phyloP scores from a whole-genome alignment of 2,113 vertebrate species.

The Danio rerio region DNA sequence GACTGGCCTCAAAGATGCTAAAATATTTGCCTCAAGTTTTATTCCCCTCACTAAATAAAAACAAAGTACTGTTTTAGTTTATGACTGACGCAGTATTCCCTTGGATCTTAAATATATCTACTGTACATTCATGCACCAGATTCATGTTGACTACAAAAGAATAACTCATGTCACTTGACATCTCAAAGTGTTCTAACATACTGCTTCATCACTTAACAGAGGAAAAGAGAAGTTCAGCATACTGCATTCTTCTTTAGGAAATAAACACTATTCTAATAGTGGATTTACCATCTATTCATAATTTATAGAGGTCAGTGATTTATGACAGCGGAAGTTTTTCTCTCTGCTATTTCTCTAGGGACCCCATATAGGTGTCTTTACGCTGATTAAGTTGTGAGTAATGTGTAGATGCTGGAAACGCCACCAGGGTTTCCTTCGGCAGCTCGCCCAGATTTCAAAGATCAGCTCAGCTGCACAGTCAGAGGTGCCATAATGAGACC shows the following conservation, averaged over 20 bases:
- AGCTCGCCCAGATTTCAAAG: slow-evolving; percentile 22
- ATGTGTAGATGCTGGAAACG: slow-evolving; percentile 17
- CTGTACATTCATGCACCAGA: neutral
- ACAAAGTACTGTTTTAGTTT: neutral
- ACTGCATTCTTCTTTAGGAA: neutral
- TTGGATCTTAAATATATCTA: neutral
- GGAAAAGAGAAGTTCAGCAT: neutral
- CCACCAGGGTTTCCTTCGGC: neutral
- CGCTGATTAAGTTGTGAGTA: slow-evolving; percentile 20
- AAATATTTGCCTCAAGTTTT: neutral
- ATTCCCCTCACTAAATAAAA: neutral
- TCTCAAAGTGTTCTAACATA: neutral
- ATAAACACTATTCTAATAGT: neutral
- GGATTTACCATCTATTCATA: neutral
- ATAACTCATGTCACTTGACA: neutral
- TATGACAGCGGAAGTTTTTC: slow-evolving; percentile 9
- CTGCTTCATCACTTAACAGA: neutral
- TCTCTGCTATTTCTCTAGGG: slow-evolving; percentile 21
- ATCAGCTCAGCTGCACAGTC: slow-evolving; percentile 28
- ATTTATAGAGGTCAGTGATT: slow-evolving; percentile 35
- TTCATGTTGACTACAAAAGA: neutral
- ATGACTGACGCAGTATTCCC: neutral
- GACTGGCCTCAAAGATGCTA: neutral
- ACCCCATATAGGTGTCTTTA: slow-evolving; percentile 22
- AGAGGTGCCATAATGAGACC: slow-evolving; percentile 35